These are phyloP conservation scores for Scaptomyza flava DNA, from an alignment of 2,888 invertebrate species.

Conservation along the genomic window DNA sequence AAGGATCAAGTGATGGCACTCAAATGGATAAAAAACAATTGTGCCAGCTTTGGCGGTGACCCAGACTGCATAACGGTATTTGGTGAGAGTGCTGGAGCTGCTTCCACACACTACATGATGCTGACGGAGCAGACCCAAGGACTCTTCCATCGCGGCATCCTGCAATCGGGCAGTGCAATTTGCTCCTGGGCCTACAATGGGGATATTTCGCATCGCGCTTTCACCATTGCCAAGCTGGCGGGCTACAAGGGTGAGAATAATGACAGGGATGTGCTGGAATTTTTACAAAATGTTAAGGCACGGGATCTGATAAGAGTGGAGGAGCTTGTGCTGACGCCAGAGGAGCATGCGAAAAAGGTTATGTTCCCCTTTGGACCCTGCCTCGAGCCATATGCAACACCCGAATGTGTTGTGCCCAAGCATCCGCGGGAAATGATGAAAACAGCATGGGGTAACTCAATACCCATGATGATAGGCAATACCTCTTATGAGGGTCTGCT, in stretches of 20 bases:
- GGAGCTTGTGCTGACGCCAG: slow-evolving; percentile 71
- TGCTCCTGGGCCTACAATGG: slow-evolving; percentile 75
- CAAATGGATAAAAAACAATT: slow-evolving; percentile 85
- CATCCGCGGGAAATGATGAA: slow-evolving; percentile 80
- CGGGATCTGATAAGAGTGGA: slow-evolving; percentile 78
- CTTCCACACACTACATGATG: slow-evolving; percentile 85
- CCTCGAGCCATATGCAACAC: slow-evolving; percentile 80
- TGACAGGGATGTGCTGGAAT: slow-evolving; percentile 82
- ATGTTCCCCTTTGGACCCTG: slow-evolving; percentile 82
- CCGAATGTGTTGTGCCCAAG: slow-evolving; percentile 82
- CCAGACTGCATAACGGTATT: slow-evolving; percentile 85
- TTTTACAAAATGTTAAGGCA: slow-evolving; percentile 78
- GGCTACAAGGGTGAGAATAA: slow-evolving; percentile 82
- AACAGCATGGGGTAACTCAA: slow-evolving; percentile 82
- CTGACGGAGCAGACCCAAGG: slow-evolving; percentile 85
- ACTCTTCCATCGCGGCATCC: slow-evolving; percentile 82
- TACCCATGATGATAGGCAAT: slow-evolving; percentile 82
- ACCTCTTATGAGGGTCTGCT: slow-evolving; percentile 83
- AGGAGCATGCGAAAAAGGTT: slow-evolving; percentile 68
- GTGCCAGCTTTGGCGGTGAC: slow-evolving; percentile 85
- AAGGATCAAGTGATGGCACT: slow-evolving; percentile 86
- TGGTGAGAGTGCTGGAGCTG: slow-evolving; percentile 86
- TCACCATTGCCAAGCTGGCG: slow-evolving; percentile 76
- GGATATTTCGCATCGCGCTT: slow-evolving; percentile 66
- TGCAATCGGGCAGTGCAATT: slow-evolving; percentile 81